These are phyloP conservation scores for Siderastrea radians DNA, from an alignment of 92 coral and sea anemone genomes.

Conservation along the genomic window DNA sequence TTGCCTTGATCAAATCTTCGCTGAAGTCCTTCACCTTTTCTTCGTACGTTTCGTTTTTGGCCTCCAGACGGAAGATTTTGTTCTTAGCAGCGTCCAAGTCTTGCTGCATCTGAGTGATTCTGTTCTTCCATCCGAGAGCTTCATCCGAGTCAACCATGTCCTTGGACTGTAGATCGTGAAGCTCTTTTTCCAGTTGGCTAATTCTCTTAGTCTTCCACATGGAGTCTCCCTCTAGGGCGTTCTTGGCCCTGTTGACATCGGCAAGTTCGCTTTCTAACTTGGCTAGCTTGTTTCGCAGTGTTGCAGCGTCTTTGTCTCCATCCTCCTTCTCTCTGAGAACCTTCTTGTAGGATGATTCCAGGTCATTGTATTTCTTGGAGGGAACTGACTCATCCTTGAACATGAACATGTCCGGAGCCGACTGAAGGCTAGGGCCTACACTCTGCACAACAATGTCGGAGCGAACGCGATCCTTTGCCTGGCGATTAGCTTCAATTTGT, in stretches of 20 bases:
- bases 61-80: constrained; percentile 90
- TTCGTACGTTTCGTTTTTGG: constrained; percentile 90
- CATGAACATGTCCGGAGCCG: constrained; percentile 81
- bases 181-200: constrained; percentile 83
- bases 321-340: constrained; percentile 77
- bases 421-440: constrained; percentile 80
- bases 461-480: constrained; percentile 71
- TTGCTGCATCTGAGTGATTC: constrained; percentile 78
- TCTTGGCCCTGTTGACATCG: constrained; percentile 77
- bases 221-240: constrained; percentile 87
- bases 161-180: constrained; percentile 78
- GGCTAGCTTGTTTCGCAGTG: constrained; percentile 69
- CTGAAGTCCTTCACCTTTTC: constrained; percentile 86
- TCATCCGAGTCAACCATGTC: constrained; percentile 90
- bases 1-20: constrained; percentile 91
- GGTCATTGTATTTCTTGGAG: constrained; percentile 86
- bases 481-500: constrained; percentile 87
- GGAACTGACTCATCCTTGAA: constrained; percentile 77
- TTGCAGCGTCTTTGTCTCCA: constrained; percentile 65
- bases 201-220: constrained; percentile 88
- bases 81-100: constrained; percentile 81
- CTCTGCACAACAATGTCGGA: constrained; percentile 78
- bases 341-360: constrained; percentile 91
- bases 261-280: constrained; percentile 81
- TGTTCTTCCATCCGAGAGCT: constrained; percentile 90